Conservation (phyloP, 2,113 vertebrate genomes). For the human (Homo sapiens) region DNA sequence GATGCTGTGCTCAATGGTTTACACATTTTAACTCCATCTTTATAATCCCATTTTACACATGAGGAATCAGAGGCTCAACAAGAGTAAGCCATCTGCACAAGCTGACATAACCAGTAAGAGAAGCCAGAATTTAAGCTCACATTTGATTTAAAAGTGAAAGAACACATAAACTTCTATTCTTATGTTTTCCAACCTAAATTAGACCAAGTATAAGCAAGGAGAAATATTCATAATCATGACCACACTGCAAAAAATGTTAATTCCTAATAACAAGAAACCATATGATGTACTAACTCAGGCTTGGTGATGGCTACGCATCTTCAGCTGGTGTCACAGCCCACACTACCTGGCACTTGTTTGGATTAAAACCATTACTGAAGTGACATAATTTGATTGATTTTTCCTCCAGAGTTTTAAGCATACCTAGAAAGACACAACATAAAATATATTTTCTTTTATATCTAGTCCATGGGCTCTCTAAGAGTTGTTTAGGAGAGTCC, state of each 20-base stretch:
- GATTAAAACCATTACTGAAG: background rate
- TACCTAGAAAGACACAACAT: background rate
- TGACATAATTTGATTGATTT: background rate
- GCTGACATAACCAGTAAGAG: background rate
- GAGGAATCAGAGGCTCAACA: background rate
- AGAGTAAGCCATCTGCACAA: background rate
- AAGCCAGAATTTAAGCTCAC: background rate
- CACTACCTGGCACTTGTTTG: background rate
- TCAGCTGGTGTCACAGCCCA: background rate
- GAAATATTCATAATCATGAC: background rate
- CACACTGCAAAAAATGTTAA: background rate
- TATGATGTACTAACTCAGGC: background rate
- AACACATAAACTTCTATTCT: background rate
- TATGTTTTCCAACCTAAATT: background rate
- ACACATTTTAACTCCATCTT: background rate
- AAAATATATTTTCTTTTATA: background rate
- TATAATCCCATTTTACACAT: background rate
- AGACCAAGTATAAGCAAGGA: background rate
- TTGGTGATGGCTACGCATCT: background rate
- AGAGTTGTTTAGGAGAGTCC: background rate
- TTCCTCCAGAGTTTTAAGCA: background rate
- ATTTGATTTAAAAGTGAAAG: background rate
- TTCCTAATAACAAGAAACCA: background rate
- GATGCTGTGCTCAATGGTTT: background rate
- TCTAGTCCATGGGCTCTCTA: background rate